Conservation (phyloP, 1,140 invertebrate genomes). For the Megathymus violae region DNA sequence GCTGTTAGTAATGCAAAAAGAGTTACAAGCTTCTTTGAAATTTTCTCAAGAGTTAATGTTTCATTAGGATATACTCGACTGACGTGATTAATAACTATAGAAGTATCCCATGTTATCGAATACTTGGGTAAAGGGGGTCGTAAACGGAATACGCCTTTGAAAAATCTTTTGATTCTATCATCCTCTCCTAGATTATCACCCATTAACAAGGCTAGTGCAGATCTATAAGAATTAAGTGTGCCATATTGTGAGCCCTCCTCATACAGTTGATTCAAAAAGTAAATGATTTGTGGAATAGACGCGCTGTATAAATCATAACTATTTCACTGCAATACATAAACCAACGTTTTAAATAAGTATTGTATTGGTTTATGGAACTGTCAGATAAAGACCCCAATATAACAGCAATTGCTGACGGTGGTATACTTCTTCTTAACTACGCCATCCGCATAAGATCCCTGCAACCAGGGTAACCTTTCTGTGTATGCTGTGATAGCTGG, state of each 20-base stretch:
- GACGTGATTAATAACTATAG: constrained; percentile 17
- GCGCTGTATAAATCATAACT: constrained; percentile 4
- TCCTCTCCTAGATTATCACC: constrained; percentile 20
- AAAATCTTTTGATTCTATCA: constrained; percentile 36
- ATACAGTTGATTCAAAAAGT: constrained; percentile 32
- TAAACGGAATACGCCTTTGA: constrained; percentile 38
- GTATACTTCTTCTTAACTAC: background rate
- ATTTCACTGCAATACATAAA: constrained; percentile 28
- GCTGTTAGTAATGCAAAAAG: constrained; percentile 18
- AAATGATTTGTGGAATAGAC: constrained; percentile 21
- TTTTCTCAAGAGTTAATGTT: background rate
- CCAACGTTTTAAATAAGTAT: constrained; percentile 36
- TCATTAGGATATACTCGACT: background rate
- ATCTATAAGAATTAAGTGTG: constrained; percentile 27
- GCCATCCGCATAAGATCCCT: constrained; percentile 6
- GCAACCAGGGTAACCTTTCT: background rate
- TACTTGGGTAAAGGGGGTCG: constrained; percentile 35
- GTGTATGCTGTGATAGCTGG: background rate
- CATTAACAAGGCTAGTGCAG: constrained; percentile 24
- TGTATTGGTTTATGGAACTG: constrained; percentile 33
- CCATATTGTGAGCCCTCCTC: constrained; percentile 8
- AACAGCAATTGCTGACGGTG: constrained; percentile 6
- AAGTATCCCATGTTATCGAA: constrained; percentile 34
- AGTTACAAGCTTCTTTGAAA: constrained; percentile 15
- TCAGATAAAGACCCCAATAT: constrained; percentile 32